phyloP scores from a whole-genome alignment of 2,797 vertebrate genomes.

The Capromys pilorides region DNA sequence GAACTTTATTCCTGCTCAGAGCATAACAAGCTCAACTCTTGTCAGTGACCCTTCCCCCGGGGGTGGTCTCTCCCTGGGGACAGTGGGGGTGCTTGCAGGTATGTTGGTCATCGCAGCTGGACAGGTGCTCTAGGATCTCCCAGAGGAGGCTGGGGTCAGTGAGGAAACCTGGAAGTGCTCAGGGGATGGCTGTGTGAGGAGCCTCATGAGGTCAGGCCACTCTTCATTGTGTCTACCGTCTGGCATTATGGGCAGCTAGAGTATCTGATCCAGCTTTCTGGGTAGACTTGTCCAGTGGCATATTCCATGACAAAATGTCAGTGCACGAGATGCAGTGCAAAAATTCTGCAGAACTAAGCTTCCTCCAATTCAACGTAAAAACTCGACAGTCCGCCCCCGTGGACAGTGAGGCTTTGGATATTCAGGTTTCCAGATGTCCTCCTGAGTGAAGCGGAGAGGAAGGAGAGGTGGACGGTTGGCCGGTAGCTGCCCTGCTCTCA shows the following conservation, averaged over 20 bases:
- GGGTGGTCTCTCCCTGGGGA: background rate
- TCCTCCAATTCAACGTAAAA: background rate
- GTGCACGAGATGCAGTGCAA: background rate
- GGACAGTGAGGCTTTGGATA: background rate
- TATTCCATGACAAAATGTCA: background rate
- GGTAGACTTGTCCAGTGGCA: background rate
- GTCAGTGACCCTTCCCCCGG: background rate
- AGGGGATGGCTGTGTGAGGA: too few relatives aligned
- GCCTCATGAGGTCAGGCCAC: background rate
- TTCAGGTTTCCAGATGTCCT: background rate
- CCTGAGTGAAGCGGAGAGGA: background rate
- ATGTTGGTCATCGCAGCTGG: background rate
- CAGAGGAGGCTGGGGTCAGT: background rate
- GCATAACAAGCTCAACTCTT: background rate
- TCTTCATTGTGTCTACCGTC: background rate
- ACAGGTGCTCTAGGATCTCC: background rate
- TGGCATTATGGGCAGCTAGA: background rate
- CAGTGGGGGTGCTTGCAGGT: background rate
- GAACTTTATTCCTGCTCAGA: background rate
- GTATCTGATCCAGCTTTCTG: background rate
- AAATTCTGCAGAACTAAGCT: background rate
- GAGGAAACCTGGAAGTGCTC: background rate
- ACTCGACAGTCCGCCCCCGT: fast-evolving
- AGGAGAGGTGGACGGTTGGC: background rate
- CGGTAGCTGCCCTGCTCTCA: background rate